These are phyloP conservation scores for Cistogaster globosa DNA, from an alignment of 2,888 invertebrate species.

Conservation along the genomic window DNA sequence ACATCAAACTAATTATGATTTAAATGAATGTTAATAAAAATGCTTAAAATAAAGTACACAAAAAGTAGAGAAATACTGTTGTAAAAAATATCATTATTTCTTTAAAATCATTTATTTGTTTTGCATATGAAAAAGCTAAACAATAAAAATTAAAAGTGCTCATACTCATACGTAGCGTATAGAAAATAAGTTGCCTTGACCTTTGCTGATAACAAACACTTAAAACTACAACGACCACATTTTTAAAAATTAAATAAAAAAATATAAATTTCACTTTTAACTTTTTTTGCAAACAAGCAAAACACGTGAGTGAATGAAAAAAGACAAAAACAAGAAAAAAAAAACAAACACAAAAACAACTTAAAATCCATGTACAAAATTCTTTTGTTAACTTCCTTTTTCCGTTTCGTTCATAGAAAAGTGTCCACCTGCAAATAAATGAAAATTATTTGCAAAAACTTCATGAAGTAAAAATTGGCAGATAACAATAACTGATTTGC, in stretches of 20 bases:
- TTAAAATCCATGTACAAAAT: slow-evolving; percentile 38
- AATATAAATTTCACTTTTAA: slow-evolving; percentile 49
- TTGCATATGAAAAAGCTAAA: slow-evolving; percentile 8
- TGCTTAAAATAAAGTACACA: not conserved
- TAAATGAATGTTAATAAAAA: slow-evolving; percentile 21
- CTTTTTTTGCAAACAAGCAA: slow-evolving; percentile 7
- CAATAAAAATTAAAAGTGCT: slow-evolving; percentile 40
- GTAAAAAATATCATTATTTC: not conserved
- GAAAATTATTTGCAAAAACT: slow-evolving; percentile 34
- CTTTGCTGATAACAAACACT: slow-evolving; percentile 60
- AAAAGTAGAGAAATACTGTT: not conserved
- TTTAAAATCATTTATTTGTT: slow-evolving; percentile 4
- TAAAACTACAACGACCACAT: slow-evolving; percentile 1
- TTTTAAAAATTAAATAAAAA: slow-evolving; percentile 5
- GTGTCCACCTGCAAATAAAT: slow-evolving; percentile 53
- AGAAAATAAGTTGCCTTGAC: slow-evolving; percentile 55
- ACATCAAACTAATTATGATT: not conserved
- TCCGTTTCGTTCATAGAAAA: slow-evolving; percentile 36
- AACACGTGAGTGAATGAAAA: not conserved
- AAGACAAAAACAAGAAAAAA: not conserved
- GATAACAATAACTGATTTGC: slow-evolving; percentile 6
- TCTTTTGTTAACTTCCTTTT: slow-evolving; percentile 69
- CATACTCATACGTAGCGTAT: not conserved
- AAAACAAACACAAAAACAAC: not conserved
- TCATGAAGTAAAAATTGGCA: slow-evolving; percentile 11